Conservation (phyloP, 1,140 invertebrate genomes). For the Bombus waltoni region DNA sequence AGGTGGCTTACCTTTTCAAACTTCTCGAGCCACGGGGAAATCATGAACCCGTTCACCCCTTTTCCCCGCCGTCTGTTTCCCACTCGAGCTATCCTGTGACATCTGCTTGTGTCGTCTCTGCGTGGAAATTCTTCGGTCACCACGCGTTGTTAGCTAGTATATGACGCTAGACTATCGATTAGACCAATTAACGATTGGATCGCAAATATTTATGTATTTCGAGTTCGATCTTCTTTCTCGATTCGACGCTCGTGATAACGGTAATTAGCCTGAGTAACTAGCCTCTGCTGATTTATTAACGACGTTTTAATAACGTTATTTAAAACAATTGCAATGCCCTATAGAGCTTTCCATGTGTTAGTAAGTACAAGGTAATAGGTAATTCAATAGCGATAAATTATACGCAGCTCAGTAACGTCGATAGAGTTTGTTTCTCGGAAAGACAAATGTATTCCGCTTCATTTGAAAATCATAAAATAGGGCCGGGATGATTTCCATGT, state of each 20-base stretch:
- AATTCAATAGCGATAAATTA: neutral
- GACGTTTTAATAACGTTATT: neutral
- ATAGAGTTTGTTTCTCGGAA: neutral
- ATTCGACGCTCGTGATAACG: neutral
- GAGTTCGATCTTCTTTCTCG: too few relatives aligned
- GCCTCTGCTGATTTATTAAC: neutral
- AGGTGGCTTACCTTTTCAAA: conserved; percentile 62
- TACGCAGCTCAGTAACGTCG: neutral
- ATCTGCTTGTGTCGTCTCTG: neutral
- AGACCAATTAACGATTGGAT: too few relatives aligned
- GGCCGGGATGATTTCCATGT: conserved; percentile 26
- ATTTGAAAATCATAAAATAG: conserved; percentile 22
- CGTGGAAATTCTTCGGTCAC: neutral
- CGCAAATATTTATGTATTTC: too few relatives aligned
- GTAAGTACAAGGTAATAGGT: neutral
- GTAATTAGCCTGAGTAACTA: neutral
- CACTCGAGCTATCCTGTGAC: neutral
- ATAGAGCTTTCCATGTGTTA: neutral
- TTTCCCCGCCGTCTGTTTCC: neutral
- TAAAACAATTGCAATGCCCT: neutral
- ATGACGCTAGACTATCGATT: too few relatives aligned
- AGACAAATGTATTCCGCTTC: neutral
- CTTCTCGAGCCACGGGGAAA: conserved; percentile 44
- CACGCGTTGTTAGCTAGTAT: too few relatives aligned
- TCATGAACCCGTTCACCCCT: neutral